Evolutionary conservation across 2,113 vertebrate genomes (phyloP).

Genomic region (Pteronura brasiliensis): DNA sequence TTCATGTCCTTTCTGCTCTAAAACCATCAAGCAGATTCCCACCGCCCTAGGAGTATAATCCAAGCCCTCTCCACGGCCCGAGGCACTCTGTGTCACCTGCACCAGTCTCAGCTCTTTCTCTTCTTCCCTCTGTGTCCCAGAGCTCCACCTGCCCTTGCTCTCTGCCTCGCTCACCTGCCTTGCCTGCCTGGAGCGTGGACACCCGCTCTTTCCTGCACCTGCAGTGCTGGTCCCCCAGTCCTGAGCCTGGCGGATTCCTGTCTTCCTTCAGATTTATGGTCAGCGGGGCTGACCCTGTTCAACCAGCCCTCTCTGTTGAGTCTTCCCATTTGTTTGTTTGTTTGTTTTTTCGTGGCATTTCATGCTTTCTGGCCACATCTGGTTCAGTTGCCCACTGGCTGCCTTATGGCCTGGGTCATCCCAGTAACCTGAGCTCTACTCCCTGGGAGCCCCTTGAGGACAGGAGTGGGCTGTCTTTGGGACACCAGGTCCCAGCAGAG

Average conservation of each 20-base stretch:
- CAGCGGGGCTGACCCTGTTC: fast-evolving
- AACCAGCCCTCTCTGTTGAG: not conserved
- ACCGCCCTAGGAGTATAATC: not conserved
- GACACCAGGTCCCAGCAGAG: not conserved
- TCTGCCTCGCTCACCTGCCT: not conserved
- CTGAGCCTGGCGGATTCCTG: too few relatives aligned
- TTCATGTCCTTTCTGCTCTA: fast-evolving
- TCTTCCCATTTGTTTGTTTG: fast-evolving
- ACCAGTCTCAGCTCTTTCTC: fast-evolving
- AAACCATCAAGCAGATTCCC: not conserved
- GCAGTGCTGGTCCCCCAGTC: too few relatives aligned
- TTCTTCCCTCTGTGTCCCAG: not conserved
- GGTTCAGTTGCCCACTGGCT: not conserved
- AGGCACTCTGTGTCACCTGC: fast-evolving
- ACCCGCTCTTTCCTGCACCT: not conserved
- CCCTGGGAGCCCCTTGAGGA: fast-evolving
- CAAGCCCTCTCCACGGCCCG: fast-evolving
- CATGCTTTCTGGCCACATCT: fast-evolving
- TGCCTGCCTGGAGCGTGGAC: too few relatives aligned
- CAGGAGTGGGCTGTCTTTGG: fast-evolving
- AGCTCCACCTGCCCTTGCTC: fast-evolving
- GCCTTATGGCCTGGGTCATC: not conserved
- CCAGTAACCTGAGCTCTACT: fast-evolving
- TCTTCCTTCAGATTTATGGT: not conserved
- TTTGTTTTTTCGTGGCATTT: fast-evolving